Evolutionary conservation across 2,113 vertebrate species (phyloP).

Genomic region (Trichechus manatus): DNA sequence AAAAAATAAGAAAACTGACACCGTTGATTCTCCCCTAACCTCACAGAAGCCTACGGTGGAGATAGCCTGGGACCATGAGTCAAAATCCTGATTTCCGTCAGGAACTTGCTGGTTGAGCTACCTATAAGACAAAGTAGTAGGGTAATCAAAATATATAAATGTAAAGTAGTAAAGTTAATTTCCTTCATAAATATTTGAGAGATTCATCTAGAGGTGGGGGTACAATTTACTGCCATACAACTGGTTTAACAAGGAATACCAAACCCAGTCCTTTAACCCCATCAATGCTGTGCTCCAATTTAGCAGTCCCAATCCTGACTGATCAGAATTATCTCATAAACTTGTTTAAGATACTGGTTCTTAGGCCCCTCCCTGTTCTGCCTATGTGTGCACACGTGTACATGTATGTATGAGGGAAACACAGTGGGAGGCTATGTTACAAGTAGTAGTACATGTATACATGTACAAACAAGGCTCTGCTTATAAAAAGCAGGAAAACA

Average conservation of each 20-base stretch:
- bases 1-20: rapidly evolving
- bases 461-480: not conserved
- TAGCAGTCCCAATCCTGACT: not conserved
- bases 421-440: too few relatives aligned
- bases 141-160: not conserved
- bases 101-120: not conserved
- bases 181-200: not conserved
- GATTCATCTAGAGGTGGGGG: not conserved
- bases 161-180: not conserved
- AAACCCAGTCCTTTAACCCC: not conserved
- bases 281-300: too few relatives aligned
- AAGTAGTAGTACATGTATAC: not conserved
- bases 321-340: too few relatives aligned
- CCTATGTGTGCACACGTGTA: not conserved
- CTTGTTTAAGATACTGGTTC: not conserved
- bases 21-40: not conserved
- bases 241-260: not conserved
- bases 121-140: not conserved
- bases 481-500: too few relatives aligned
- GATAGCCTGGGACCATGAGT: not conserved
- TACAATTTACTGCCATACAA: not conserved
- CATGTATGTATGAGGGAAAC: not conserved
- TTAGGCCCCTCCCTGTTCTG: too few relatives aligned
- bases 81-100: not conserved
- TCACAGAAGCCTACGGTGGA: rapidly evolving